Evolutionary conservation across 2,888 invertebrate genomes (phyloP), one percentile per base, ranked within the genome.

Genomic region (Carabus problematicus): DNA sequence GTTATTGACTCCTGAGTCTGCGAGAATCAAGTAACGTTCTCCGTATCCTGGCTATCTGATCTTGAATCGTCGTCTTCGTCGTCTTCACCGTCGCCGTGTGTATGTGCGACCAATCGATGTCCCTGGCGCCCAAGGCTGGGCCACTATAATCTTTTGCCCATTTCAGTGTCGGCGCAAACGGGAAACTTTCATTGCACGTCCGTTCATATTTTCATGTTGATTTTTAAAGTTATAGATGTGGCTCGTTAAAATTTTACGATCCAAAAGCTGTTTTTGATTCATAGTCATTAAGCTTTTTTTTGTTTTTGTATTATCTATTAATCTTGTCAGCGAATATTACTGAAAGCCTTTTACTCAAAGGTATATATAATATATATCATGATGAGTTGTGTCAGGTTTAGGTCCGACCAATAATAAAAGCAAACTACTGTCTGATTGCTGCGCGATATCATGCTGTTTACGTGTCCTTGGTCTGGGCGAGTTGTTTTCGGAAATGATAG

Each of bases 41-140:
- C 45, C 11, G 14, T 29, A 18, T 11, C 12, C 16, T 42, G 42
- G 59, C 12, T 59, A 41, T 59, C 59, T 41, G 59, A 42, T 59
- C 59, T 59, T 42, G 42, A 59, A 59, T 42, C 59, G 39, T 39
- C 58, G 47, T 49, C n/a, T n/a, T n/a, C n/a, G n/a, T n/a, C n/a
- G n/a, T n/a, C n/a, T n/a, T n/a, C n/a, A n/a, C n/a, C n/a, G n/a
- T n/a, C n/a, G n/a, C n/a, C n/a, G n/a, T 29, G 14, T 19, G 9
- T 52, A 16, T 52, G 52, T 18, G 41, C 59, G 59, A 59, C 59
- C 41, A 59, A 59, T 59, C 59, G 59, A 59, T 59, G 40, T n/a
- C 42, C 41, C 42, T 59, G 59, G 59, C 59, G 59, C 59, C 59
- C 42, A 41, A 59, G 42, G 59, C n/a, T n/a, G 14, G 9, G 52